Conservation (phyloP, 2,797 vertebrate species). For the Diglossa cyanea region DNA sequence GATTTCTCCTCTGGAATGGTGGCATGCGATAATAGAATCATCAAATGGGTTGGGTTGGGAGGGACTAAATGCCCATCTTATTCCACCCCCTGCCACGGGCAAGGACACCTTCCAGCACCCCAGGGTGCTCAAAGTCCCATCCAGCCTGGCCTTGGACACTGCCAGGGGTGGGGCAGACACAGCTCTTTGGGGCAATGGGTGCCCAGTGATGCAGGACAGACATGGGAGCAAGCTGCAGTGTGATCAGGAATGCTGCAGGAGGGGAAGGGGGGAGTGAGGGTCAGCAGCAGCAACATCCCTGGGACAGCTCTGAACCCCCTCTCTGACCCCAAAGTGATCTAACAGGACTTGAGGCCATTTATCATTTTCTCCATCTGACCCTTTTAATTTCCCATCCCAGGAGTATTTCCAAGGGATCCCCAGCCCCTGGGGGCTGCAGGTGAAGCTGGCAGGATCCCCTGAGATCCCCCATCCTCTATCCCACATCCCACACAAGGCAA, state of each 20-base stretch:
- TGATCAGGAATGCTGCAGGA: not conserved
- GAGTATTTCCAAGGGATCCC: constrained; percentile 59
- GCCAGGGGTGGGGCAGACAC: not conserved
- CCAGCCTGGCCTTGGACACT: not conserved
- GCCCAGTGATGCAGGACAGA: not conserved
- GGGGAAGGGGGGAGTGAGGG: not conserved
- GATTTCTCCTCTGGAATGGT: not conserved
- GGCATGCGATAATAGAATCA: not conserved
- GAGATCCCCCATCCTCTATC: not conserved
- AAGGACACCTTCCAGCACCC: not conserved
- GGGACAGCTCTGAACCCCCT: constrained; percentile 72
- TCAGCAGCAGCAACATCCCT: constrained; percentile 69
- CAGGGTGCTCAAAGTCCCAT: accelerated
- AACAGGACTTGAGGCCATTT: constrained; percentile 71
- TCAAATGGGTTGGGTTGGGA: not conserved
- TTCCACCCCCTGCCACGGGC: too few relatives aligned
- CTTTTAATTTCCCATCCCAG: constrained; percentile 62
- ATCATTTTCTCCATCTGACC: constrained; percentile 58
- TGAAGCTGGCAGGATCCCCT: not conserved
- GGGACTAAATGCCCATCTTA: too few relatives aligned
- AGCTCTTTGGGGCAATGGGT: not conserved
- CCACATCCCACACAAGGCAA: not conserved
- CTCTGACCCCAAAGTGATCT: constrained; percentile 72
- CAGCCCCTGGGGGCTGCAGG: constrained; percentile 12
- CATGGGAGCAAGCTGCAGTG: not conserved